These are phyloP conservation scores for Hypselothyrea guttata DNA, from an alignment of 2,888 invertebrate genomes.

Conservation along the genomic window DNA sequence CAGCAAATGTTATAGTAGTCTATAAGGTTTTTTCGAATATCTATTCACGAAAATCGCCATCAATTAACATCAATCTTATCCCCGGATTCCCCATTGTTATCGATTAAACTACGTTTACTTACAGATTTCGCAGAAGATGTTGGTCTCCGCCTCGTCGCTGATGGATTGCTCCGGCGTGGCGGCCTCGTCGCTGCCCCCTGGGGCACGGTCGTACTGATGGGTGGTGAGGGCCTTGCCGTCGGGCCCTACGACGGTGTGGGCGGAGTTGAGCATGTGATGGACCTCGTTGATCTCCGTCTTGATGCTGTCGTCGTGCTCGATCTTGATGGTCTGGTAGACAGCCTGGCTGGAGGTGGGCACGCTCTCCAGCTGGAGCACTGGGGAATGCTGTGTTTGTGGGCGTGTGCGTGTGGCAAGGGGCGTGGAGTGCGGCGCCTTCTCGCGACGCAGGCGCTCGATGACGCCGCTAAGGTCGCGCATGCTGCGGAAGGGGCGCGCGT, in stretches of 20 bases:
- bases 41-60: too few relatives aligned
- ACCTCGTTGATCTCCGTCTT: slow-evolving; percentile 85
- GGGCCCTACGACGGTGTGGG: slow-evolving; percentile 85
- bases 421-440: slow-evolving; percentile 47
- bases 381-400: slow-evolving; percentile 31
- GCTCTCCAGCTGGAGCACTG: slow-evolving; percentile 77
- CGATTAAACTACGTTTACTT: slow-evolving; percentile 25
- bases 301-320: slow-evolving; percentile 83
- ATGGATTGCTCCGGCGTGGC: slow-evolving; percentile 54
- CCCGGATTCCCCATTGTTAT: too few relatives aligned
- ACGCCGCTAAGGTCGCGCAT: slow-evolving; percentile 84
- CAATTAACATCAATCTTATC: too few relatives aligned
- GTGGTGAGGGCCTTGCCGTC: slow-evolving; percentile 85
- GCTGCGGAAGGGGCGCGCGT: slow-evolving; percentile 49
- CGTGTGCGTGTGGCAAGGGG: too few relatives aligned
- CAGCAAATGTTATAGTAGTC: too few relatives aligned
- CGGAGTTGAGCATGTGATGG: slow-evolving; percentile 83
- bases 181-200: slow-evolving; percentile 45
- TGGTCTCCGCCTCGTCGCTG: slow-evolving; percentile 58
- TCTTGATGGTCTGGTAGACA: slow-evolving; percentile 86
- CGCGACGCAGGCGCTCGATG: slow-evolving; percentile 83
- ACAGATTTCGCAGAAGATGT: slow-evolving; percentile 79
- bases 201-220: slow-evolving; percentile 56
- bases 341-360: slow-evolving; percentile 85
- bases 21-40: too few relatives aligned